Evolutionary conservation across 2,888 invertebrate genomes (phyloP).

Genomic region (Drosophila falleni): DNA sequence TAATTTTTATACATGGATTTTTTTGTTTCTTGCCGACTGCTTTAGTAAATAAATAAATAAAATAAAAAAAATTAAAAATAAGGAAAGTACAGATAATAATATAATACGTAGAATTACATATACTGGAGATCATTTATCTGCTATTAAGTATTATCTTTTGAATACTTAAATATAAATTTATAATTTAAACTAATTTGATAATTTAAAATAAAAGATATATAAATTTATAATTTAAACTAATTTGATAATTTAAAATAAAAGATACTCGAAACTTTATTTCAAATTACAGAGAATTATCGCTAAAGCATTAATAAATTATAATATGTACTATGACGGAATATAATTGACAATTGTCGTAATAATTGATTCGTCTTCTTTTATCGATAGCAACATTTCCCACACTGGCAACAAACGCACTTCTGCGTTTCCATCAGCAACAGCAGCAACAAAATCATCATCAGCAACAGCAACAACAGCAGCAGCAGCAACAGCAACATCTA

Average conservation of each 20-base stretch:
- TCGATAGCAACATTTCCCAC: constrained; percentile 65
- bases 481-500: constrained; percentile 28
- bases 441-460: constrained; percentile 35
- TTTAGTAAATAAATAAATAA: no score
- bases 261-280: neutral
- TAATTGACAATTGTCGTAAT: neutral
- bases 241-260: neutral
- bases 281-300: no score
- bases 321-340: neutral
- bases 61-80: no score
- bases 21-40: no score
- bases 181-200: no score
- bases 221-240: neutral
- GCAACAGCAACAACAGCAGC: constrained; percentile 10
- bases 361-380: neutral
- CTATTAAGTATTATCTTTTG: no score
- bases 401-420: constrained; percentile 71
- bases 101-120: no score
- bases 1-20: no score
- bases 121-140: no score
- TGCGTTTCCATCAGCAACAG: constrained; percentile 79
- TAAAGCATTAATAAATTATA: no score
- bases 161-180: no score
- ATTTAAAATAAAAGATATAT: neutral
- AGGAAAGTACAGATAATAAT: no score